phyloP scores from a whole-genome alignment of 2,797 vertebrate species.

The Bradypus variegatus region DNA sequence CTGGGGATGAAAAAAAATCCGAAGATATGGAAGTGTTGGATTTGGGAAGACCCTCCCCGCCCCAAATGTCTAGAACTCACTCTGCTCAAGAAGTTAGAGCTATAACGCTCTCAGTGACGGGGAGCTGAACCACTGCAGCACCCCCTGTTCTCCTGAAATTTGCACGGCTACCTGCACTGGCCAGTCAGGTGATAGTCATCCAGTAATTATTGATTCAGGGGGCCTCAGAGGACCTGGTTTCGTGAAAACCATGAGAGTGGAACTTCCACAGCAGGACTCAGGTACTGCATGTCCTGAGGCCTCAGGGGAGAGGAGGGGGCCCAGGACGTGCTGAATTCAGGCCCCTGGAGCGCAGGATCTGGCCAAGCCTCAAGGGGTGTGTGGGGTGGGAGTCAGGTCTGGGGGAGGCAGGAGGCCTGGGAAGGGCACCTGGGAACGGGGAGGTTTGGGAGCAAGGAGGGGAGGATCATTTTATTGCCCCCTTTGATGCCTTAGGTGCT shows the following conservation, averaged over 20 bases:
- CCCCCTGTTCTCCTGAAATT: neutral
- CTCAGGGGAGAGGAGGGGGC: too few species aligned
- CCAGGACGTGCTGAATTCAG: neutral
- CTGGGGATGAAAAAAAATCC: neutral
- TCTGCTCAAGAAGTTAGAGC: neutral
- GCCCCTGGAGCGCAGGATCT: neutral
- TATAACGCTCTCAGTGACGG: neutral
- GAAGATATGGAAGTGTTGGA: neutral
- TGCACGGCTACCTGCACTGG: neutral
- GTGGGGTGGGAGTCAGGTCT: neutral
- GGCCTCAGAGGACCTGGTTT: slow-evolving; percentile 71
- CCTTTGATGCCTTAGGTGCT: neutral
- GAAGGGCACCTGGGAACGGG: neutral
- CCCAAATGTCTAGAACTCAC: neutral
- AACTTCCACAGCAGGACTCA: neutral
- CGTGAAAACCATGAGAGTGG: slow-evolving; percentile 66
- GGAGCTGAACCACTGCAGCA: neutral
- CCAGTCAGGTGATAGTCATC: slow-evolving; percentile 62
- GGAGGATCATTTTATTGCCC: neutral
- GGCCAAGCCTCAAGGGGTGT: neutral
- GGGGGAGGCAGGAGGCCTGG: neutral
- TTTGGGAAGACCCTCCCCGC: neutral
- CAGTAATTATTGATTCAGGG: slow-evolving; percentile 66
- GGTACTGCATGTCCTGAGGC: neutral
- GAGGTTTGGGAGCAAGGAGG: neutral